Conservation (phyloP, 2,888 invertebrate species). For the Asteroscopus sphinx region DNA sequence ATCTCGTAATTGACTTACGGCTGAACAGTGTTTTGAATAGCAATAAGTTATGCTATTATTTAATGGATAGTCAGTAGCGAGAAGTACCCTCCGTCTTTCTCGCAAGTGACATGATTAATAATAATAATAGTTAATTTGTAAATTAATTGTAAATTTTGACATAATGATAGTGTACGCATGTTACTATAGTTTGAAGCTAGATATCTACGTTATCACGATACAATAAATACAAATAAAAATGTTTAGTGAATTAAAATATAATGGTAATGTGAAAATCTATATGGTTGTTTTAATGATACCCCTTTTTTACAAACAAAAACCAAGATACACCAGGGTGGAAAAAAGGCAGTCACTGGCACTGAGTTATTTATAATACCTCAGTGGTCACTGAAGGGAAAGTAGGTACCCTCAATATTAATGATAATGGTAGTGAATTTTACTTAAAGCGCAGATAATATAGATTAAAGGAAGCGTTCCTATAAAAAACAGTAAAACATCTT, state of each 20-base stretch:
- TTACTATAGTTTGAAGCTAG: slow-evolving; percentile 64
- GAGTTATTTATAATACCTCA: no score
- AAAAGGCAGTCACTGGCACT: no score
- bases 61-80: neutral
- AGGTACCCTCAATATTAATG: no score
- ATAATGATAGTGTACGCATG: slow-evolving; percentile 58
- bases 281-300: slow-evolving; percentile 49
- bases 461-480: no score
- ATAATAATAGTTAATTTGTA: slow-evolving; percentile 51
- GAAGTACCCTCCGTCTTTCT: neutral
- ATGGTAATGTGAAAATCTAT: slow-evolving; percentile 59
- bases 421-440: no score
- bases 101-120: slow-evolving; percentile 23
- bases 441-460: no score
- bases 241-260: slow-evolving; percentile 68
- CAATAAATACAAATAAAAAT: slow-evolving; percentile 63
- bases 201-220: slow-evolving; percentile 56
- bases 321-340: no score
- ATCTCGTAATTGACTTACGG: neutral
- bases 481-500: no score
- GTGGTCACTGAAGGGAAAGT: no score
- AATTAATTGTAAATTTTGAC: slow-evolving; percentile 68
- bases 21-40: no score
- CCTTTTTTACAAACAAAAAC: no score
- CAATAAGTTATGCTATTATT: no score